A percentile compares a stretch with the other conserved stretches of the same genome.
These are phyloP conservation scores for Lophius americanus DNA, from an alignment of 2,797 vertebrate species.

Conservation along the genomic window DNA sequence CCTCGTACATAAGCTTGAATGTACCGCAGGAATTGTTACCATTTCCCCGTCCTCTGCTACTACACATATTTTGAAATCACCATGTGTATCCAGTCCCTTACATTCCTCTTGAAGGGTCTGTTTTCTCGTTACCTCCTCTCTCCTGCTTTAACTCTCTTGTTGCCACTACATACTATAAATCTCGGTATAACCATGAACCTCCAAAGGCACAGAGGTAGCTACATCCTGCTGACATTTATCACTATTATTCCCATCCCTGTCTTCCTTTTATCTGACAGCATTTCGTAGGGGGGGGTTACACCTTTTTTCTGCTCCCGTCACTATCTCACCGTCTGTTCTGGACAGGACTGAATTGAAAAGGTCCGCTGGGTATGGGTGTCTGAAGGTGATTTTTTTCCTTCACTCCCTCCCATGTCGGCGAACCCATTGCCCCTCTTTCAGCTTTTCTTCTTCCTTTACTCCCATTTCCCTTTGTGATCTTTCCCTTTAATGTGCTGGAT, in stretches of 20 bases:
- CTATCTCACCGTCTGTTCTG: slow-evolving; percentile 54
- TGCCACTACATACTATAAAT: slow-evolving; percentile 38
- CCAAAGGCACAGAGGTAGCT: slow-evolving; percentile 37
- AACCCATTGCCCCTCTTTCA: slow-evolving; percentile 2
- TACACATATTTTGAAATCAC: slow-evolving; percentile 7
- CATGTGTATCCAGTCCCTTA: neutral
- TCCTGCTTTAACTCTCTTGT: slow-evolving; percentile 26
- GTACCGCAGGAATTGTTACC: no score
- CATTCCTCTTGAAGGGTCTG: slow-evolving; percentile 7
- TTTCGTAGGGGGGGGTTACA: slow-evolving; percentile 51
- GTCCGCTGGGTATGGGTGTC: slow-evolving; percentile 42
- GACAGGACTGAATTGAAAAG: slow-evolving; percentile 59
- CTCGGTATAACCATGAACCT: slow-evolving; percentile 58
- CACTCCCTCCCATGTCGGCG: slow-evolving; percentile 2
- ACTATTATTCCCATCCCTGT: slow-evolving; percentile 63
- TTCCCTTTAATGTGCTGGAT: slow-evolving; percentile 9
- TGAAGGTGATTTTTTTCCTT: slow-evolving; percentile 25
- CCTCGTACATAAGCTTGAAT: neutral
- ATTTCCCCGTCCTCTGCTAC: neutral
- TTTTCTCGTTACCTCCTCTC: slow-evolving; percentile 9
- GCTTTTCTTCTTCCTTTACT: slow-evolving; percentile 3
- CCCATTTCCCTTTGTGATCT: neutral
- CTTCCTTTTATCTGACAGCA: slow-evolving; percentile 64
- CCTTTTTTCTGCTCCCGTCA: slow-evolving; percentile 37
- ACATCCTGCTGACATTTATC: slow-evolving; percentile 72